Percentiles rank a stretch among this genome's conserved stretches.
Conservation (phyloP, 1,140 invertebrate genomes). For the Ooceraea biroi region DNA sequence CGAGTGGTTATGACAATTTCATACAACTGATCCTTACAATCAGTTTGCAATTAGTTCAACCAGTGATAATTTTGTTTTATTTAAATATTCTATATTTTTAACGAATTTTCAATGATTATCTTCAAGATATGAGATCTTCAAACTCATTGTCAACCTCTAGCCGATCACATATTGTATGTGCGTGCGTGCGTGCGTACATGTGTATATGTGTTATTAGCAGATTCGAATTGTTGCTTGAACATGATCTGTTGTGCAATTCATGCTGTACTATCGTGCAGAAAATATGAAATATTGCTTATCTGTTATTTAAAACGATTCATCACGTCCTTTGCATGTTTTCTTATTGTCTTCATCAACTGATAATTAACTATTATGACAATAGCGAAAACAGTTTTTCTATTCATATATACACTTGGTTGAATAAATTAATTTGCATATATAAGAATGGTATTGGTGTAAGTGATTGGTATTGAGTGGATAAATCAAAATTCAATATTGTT, state of each 20-base stretch:
- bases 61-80: too few species aligned
- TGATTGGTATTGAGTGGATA: too few species aligned
- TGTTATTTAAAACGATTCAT: slow-evolving; percentile 37
- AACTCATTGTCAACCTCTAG: too few species aligned
- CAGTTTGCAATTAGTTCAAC: too few species aligned
- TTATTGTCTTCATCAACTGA: slow-evolving; percentile 6
- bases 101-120: slow-evolving; percentile 11
- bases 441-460: neutral
- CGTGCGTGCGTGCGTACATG: too few species aligned
- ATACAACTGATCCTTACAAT: too few species aligned
- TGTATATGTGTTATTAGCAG: neutral
- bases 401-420: neutral
- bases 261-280: slow-evolving; percentile 6
- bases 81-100: slow-evolving; percentile 13
- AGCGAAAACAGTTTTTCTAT: slow-evolving; percentile 12
- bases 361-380: slow-evolving; percentile 1
- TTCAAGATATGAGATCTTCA: too few species aligned
- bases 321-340: slow-evolving; percentile 17
- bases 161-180: too few species aligned
- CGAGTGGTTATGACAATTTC: too few species aligned
- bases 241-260: slow-evolving; percentile 43
- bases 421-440: neutral
- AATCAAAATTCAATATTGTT: slow-evolving; percentile 49
- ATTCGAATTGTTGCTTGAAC: slow-evolving; percentile 22
- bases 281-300: slow-evolving; percentile 24